These are phyloP conservation scores for Cartodere bifasciata DNA, from an alignment of 2,888 invertebrate species.

Conservation along the genomic window DNA sequence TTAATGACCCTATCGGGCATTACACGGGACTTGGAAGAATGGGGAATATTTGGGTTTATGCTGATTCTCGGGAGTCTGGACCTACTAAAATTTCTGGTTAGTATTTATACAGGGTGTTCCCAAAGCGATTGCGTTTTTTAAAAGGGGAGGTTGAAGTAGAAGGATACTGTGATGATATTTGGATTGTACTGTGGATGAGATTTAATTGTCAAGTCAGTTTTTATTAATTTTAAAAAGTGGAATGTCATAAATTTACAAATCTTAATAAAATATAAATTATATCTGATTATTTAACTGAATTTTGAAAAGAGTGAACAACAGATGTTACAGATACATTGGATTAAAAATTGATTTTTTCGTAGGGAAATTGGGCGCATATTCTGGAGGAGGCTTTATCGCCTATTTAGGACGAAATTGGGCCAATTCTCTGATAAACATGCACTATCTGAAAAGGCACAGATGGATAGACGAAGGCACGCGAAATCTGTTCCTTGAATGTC, in stretches of 20 bases:
- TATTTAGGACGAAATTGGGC: constrained; percentile 21
- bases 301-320: too few species aligned
- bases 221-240: too few species aligned
- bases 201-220: too few species aligned
- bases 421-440: constrained; percentile 21
- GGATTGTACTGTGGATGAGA: too few species aligned
- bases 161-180: too few species aligned
- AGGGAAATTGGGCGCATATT: constrained; percentile 22
- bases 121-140: too few species aligned
- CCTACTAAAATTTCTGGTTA: background rate
- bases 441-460: constrained; percentile 19
- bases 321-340: too few species aligned
- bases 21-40: constrained; percentile 12
- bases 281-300: too few species aligned
- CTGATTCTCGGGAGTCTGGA: background rate
- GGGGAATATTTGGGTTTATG: constrained; percentile 5
- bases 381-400: constrained; percentile 24
- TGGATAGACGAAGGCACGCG: constrained; percentile 24
- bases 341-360: constrained; percentile 8
- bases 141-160: background rate
- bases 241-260: too few species aligned
- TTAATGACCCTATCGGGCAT: constrained; percentile 13
- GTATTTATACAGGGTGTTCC: too few species aligned
- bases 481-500: constrained; percentile 24
- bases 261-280: too few species aligned